Evolutionary conservation across 2,888 invertebrate species (phyloP).

Genomic region (Drosophila longiperda): DNA sequence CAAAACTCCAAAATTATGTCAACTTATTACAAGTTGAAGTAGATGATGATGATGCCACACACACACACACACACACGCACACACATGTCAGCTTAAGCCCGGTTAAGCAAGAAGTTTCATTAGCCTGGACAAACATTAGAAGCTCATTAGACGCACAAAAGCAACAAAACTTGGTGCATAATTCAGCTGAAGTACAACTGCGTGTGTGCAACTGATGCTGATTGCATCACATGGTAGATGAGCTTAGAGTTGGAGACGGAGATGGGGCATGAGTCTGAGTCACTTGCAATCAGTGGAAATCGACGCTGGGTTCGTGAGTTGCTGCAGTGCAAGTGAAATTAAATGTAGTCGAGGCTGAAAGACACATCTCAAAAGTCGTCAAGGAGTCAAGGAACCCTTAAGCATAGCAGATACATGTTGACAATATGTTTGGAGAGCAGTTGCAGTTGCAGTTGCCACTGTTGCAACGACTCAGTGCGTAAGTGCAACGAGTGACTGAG

Average conservation of each 20-base stretch:
- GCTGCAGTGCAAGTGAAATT: conserved; percentile 57
- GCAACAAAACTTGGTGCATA: conserved; percentile 46
- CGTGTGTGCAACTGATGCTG: conserved; percentile 22
- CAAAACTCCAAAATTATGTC: conserved; percentile 40
- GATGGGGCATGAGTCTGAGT: not conserved
- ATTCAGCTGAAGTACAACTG: conserved; percentile 43
- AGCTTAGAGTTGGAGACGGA: conserved; percentile 11
- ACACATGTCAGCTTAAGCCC: conserved; percentile 4
- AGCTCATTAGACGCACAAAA: conserved; percentile 64
- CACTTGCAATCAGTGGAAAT: conserved; percentile 20
- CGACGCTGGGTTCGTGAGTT: not conserved
- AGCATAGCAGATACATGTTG: conserved; percentile 54
- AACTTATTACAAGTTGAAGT: conserved; percentile 12
- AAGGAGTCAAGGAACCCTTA: conserved; percentile 73
- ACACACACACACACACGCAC: not conserved
- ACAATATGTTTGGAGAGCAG: conserved; percentile 52
- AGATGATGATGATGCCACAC: conserved; percentile 10
- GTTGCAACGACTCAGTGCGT: conserved; percentile 2
- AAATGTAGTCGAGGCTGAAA: conserved; percentile 64
- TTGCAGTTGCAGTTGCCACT: not conserved
- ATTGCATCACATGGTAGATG: conserved; percentile 54
- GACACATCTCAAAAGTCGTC: conserved; percentile 17
- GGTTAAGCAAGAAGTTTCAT: conserved; percentile 23
- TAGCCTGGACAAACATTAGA: conserved; percentile 32
- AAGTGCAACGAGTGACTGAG: not conserved